Conservation (phyloP, 2,113 vertebrate species). For the Pelvicachromis taeniatus region DNA sequence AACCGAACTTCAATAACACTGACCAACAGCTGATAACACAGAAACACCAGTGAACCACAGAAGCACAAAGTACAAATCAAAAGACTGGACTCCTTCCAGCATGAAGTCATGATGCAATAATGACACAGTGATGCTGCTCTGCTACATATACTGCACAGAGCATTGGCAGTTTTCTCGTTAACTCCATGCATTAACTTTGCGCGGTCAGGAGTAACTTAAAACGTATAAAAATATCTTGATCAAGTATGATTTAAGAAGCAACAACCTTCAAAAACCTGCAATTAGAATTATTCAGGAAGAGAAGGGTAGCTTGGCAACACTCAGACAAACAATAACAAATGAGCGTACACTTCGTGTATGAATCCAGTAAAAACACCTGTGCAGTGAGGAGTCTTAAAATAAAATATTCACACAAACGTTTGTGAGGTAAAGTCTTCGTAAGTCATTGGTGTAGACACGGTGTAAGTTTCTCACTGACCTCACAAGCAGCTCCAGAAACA, state of each 20-base stretch:
- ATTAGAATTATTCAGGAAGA: background rate
- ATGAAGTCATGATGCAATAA: background rate
- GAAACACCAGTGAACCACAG: background rate
- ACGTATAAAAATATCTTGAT: background rate
- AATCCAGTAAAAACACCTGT: background rate
- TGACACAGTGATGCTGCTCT: background rate
- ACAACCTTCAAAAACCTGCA: background rate
- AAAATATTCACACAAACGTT: background rate
- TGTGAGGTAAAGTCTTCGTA: background rate
- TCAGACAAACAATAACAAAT: background rate
- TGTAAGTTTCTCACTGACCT: conserved; percentile 60
- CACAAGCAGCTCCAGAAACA: conserved; percentile 74
- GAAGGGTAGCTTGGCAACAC: background rate
- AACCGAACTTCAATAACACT: background rate
- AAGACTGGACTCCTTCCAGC: background rate
- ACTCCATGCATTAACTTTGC: background rate
- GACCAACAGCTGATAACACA: background rate
- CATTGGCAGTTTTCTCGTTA: background rate
- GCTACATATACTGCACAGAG: background rate
- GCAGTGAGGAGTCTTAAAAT: background rate
- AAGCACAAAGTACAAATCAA: background rate
- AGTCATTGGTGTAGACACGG: background rate
- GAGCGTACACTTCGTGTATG: background rate
- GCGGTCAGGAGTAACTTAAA: background rate
- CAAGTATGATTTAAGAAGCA: background rate